Evolutionary conservation across 2,113 vertebrate genomes (phyloP).

Genomic region (Phycodurus eques): DNA sequence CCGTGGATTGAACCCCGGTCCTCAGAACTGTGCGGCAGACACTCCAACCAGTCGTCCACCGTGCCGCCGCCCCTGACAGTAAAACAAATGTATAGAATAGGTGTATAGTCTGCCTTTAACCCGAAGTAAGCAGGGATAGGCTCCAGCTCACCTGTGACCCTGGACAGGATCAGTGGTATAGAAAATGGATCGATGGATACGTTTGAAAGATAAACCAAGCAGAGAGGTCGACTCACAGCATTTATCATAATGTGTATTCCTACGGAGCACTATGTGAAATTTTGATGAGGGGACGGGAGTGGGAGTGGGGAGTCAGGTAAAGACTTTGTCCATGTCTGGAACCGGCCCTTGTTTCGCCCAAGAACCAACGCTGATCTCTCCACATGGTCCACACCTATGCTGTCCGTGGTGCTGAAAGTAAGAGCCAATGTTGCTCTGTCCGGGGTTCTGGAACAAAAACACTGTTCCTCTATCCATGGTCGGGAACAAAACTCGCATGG

Average conservation of each 20-base stretch:
- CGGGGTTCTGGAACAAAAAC: not conserved
- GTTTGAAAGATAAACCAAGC: too few species aligned
- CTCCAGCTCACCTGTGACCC: too few species aligned
- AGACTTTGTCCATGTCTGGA: not conserved
- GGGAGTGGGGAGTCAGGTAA: not conserved
- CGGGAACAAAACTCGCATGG: not conserved
- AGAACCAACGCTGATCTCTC: not conserved
- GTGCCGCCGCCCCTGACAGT: too few species aligned
- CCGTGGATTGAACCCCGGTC: too few species aligned
- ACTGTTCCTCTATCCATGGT: not conserved
- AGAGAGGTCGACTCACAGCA: too few species aligned
- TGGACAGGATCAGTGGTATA: too few species aligned
- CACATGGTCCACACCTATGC: slow-evolving; percentile 24
- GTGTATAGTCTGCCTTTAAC: too few species aligned
- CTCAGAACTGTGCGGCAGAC: too few species aligned
- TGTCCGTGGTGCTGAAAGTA: slow-evolving; percentile 35
- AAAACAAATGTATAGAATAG: slow-evolving; percentile 4
- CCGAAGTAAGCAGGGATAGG: too few species aligned
- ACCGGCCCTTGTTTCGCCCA: not conserved
- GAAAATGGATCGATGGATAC: too few species aligned
- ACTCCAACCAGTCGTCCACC: too few species aligned
- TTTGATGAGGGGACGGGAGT: not conserved
- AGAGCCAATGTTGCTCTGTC: not conserved
- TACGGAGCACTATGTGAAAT: not conserved
- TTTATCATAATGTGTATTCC: too few species aligned